Evolutionary conservation across 1,140 invertebrate genomes (phyloP), one percentile per base, ranked within the genome.

Genomic region (Chelonus insularis): DNA sequence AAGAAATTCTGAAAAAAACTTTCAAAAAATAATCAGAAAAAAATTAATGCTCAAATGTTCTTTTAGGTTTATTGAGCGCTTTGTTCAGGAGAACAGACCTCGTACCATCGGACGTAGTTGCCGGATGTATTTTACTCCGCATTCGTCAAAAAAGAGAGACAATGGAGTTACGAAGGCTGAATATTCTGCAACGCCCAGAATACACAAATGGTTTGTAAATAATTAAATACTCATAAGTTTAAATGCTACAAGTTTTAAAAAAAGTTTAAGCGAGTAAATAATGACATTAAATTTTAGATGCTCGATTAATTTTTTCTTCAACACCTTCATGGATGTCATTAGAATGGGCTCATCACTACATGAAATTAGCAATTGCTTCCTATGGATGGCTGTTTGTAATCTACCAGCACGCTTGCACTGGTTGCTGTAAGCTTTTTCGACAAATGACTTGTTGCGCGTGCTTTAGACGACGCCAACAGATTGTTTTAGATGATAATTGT

Each of bases 321-420:
- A 81, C 84, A 8, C 88, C 89, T 0, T 77, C 79, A 1, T 94
- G 92, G 92, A 93, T 94, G 90, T 91, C 88, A 65, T 72, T 93
- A 43, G 86, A 89, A 61, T 85, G 86, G 67, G 91, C 91, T 0
- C 71, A 84, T 43, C 88, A 94, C 76, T 94, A 90, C 68, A 80
- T 94, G 57, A 86, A 89, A 71, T 85, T 92, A 67, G 91, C 93
- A 0, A 86, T 91, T 68, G 90, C 91, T 1, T 87, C 88, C n/a
- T 96, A 95, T 75, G 92, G 94, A 1, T 96, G 94, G 92, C 89
- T 92, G n/a, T 91, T 91, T 67, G 92, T 91, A 64, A 78, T 95
- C 67, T 92, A 91, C 72, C 82, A 86, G 20, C 86, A 94, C 71
- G 85, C 85, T 54, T 88, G 87, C 60, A 89, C 87, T 5, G 91